These are phyloP conservation scores for Paraplagusia blochii DNA, from an alignment of 2,113 vertebrate species.

Conservation along the genomic window DNA sequence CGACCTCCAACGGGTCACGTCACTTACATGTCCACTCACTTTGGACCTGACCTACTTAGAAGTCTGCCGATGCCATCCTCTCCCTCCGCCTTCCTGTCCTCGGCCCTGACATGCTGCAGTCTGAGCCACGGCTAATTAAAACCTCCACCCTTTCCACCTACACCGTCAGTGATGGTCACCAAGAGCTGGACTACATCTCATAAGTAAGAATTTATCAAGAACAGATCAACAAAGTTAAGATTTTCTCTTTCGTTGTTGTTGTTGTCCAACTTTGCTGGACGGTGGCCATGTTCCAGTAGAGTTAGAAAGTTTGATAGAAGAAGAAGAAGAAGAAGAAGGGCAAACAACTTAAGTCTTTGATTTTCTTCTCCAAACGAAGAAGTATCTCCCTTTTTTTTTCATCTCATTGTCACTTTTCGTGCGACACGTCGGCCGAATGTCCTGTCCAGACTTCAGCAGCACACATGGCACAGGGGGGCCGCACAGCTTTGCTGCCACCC, in stretches of 20 bases:
- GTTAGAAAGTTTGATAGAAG: not conserved
- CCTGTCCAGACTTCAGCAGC: slow-evolving; percentile 34
- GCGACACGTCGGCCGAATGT: slow-evolving; percentile 30
- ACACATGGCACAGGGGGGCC: slow-evolving; percentile 49
- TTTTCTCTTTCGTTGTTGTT: too few species aligned
- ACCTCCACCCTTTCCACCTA: slow-evolving; percentile 26
- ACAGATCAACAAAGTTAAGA: slow-evolving; percentile 1
- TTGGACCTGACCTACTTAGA: slow-evolving; percentile 70
- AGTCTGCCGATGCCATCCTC: slow-evolving; percentile 12
- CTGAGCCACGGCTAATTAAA: slow-evolving; percentile 64
- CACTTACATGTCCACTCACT: slow-evolving; percentile 57
- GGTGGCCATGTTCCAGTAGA: too few species aligned
- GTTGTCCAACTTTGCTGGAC: too few species aligned
- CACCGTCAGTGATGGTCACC: slow-evolving; percentile 64
- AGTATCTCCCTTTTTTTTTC: slow-evolving; percentile 3
- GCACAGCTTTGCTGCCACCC: slow-evolving; percentile 16
- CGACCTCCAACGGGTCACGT: slow-evolving; percentile 61
- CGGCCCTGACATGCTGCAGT: slow-evolving; percentile 57
- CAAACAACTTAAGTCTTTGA: not conserved
- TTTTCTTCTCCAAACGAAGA: too few species aligned
- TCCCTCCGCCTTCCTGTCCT: slow-evolving; percentile 18
- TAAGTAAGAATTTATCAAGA: slow-evolving; percentile 64
- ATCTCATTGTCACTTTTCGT: slow-evolving; percentile 25
- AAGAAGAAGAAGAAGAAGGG: not conserved
- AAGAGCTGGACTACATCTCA: slow-evolving; percentile 66